These are phyloP conservation scores for Encarsia formosa DNA, from an alignment of 2,888 invertebrate genomes.

Conservation along the genomic window DNA sequence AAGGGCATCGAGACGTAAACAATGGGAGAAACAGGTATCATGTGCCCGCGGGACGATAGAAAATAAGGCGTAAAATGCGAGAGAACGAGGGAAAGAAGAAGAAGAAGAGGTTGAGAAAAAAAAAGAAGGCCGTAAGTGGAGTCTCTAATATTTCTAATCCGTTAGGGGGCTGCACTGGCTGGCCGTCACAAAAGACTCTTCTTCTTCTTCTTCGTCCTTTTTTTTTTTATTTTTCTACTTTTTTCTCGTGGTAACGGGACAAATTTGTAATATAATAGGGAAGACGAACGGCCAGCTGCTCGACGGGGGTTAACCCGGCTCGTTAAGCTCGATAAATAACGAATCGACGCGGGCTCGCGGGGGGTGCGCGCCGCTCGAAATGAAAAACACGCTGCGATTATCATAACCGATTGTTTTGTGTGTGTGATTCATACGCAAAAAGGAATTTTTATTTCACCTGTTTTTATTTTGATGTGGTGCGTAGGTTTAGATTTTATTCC, in stretches of 20 bases:
- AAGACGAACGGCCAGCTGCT: constrained; percentile 7
- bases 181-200: background rate
- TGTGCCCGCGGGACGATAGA: background rate
- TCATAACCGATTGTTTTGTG: too few relatives aligned
- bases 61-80: background rate
- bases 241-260: constrained; percentile 23
- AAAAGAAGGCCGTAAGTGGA: background rate
- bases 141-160: constrained; percentile 26
- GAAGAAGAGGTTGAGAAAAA: constrained; percentile 5
- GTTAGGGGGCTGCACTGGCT: background rate
- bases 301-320: background rate
- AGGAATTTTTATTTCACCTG: too few relatives aligned
- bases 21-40: constrained; percentile 14
- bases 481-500: too few relatives aligned
- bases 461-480: too few relatives aligned
- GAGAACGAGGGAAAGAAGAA: constrained; percentile 5
- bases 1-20: constrained; percentile 29
- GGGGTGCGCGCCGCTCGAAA: background rate
- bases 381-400: too few relatives aligned
- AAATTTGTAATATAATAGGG: constrained; percentile 27
- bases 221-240: background rate
- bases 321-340: constrained; percentile 23
- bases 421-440: too few relatives aligned
- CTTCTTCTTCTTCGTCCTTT: background rate
- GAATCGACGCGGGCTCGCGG: background rate